These are phyloP conservation scores for Pachypanchax playfairii DNA, from an alignment of 2,113 vertebrate genomes.

Conservation along the genomic window DNA sequence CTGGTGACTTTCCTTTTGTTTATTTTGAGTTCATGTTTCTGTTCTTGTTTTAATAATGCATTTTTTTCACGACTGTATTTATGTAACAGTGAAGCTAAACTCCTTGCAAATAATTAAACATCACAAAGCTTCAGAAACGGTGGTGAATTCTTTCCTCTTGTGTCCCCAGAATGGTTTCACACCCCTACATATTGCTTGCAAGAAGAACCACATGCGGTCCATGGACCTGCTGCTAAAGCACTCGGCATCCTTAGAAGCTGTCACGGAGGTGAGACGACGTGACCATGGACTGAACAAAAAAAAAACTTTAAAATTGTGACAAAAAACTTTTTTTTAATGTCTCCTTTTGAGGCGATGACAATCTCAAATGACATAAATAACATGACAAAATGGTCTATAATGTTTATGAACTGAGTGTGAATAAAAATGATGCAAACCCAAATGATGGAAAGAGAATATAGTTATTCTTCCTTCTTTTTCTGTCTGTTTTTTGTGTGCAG, in stretches of 20 bases:
- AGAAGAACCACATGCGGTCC: constrained; percentile 96
- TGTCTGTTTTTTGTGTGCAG: constrained; percentile 68
- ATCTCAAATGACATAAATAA: too few species aligned
- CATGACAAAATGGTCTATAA: too few species aligned
- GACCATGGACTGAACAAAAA: neutral
- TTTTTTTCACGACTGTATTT: too few species aligned
- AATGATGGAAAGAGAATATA: too few species aligned
- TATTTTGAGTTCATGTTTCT: neutral
- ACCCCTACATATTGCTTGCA: constrained; percentile 96
- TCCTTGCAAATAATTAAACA: neutral
- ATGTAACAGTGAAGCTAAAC: too few species aligned
- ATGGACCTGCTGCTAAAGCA: constrained; percentile 97
- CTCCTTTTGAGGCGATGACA: too few species aligned
- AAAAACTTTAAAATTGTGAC: too few species aligned
- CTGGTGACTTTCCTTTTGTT: constrained; percentile 80
- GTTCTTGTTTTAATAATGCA: neutral
- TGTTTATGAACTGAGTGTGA: too few species aligned
- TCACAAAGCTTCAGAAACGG: neutral
- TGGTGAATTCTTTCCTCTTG: constrained; percentile 2
- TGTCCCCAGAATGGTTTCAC: constrained; percentile 93
- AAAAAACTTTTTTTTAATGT: too few species aligned
- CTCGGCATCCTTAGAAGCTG: constrained; percentile 92
- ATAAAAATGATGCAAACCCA: too few species aligned
- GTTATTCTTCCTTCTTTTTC: neutral
- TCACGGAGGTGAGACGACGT: constrained; percentile 87